Conservation (phyloP, 2,888 invertebrate genomes). For the Plagiodera versicolora region DNA sequence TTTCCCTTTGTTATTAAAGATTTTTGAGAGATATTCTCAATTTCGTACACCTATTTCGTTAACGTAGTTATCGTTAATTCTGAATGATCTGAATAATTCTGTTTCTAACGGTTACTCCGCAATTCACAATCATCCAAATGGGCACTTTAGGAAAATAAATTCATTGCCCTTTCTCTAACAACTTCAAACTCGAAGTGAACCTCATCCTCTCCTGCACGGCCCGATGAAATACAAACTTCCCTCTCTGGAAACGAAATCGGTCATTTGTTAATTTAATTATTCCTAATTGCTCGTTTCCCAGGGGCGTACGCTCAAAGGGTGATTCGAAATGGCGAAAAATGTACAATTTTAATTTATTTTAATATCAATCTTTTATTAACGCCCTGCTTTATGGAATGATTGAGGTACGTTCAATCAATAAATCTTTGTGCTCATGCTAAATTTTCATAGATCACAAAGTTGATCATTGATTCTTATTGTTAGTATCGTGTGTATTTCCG, state of each 20-base stretch:
- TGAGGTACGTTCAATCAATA: too few relatives aligned
- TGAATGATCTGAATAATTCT: background rate
- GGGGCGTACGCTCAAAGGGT: background rate
- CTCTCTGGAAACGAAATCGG: conserved; percentile 11
- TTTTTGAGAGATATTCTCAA: too few relatives aligned
- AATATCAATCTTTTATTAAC: too few relatives aligned
- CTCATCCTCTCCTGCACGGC: background rate
- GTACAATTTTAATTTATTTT: too few relatives aligned
- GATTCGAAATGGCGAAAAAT: too few relatives aligned
- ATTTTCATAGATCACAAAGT: too few relatives aligned
- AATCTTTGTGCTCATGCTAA: too few relatives aligned
- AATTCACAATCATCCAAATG: background rate
- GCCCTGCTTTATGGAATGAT: too few relatives aligned
- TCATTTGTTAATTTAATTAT: conserved; percentile 30
- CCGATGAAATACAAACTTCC: conserved; percentile 1
- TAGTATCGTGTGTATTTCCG: too few relatives aligned
- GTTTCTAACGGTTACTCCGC: background rate
- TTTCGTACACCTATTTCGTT: too few relatives aligned
- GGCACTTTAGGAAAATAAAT: background rate
- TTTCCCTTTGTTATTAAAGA: too few relatives aligned
- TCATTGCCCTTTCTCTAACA: background rate
- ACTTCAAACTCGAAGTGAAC: conserved; percentile 1
- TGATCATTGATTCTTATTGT: too few relatives aligned
- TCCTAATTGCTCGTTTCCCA: conserved; percentile 22
- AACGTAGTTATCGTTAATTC: background rate